Evolutionary conservation across 1,140 invertebrate species (phyloP).

Genomic region (Leptinotarsa undecemlineata): DNA sequence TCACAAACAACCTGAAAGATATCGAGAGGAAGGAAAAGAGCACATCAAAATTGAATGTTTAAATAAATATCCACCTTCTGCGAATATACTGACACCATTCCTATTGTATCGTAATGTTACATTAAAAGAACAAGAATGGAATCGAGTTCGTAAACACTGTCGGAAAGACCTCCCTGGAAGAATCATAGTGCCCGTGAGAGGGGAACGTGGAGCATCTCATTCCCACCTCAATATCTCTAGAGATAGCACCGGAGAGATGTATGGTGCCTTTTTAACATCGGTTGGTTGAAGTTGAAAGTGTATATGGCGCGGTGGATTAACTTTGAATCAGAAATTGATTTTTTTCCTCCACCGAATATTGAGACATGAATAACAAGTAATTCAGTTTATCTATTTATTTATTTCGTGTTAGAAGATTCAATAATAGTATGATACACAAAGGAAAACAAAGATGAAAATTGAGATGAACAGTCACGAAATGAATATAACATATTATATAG

Average conservation of each 20-base stretch:
- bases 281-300: conserved; percentile 26
- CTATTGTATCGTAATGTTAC: conserved; percentile 48
- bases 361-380: too few relatives aligned
- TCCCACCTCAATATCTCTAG: conserved; percentile 47
- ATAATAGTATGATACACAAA: background rate
- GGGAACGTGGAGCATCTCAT: conserved; percentile 44
- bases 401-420: background rate
- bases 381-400: background rate
- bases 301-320: background rate
- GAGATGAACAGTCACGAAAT: too few relatives aligned
- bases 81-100: conserved; percentile 43
- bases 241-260: conserved; percentile 47
- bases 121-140: conserved; percentile 49
- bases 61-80: conserved; percentile 43
- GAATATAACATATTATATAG: too few relatives aligned
- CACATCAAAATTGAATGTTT: conserved; percentile 34
- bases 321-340: background rate
- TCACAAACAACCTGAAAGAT: background rate
- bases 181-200: conserved; percentile 52
- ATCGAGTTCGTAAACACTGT: conserved; percentile 48
- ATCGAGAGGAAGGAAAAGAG: conserved; percentile 1
- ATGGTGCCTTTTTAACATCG: conserved; percentile 52
- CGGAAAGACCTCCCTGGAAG: conserved; percentile 45
- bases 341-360: background rate
- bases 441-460: too few relatives aligned